Evolutionary conservation across 30 jellyfish, hydroid and myxozoan species (phyloP).

Genomic region (Morbakka virulenta): DNA sequence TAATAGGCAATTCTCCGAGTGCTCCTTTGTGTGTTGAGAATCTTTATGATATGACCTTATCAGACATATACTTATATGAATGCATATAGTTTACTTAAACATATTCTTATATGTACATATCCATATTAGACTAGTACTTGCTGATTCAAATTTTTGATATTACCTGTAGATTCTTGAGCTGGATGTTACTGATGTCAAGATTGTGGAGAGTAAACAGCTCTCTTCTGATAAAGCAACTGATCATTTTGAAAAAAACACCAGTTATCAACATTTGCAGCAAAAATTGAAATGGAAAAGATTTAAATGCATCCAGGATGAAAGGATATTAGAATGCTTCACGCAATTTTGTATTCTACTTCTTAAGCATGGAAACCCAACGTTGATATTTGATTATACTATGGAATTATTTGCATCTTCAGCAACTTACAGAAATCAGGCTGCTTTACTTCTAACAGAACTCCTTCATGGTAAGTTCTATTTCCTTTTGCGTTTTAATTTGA

Average conservation of each 20-base stretch:
- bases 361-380: constrained; percentile 43
- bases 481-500: no score
- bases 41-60: no score
- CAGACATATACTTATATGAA: no score
- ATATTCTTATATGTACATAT: no score
- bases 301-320: constrained; percentile 50
- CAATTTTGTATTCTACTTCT: constrained; percentile 52
- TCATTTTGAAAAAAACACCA: background rate
- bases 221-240: constrained; percentile 7
- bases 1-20: no score
- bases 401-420: constrained; percentile 51
- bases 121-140: no score
- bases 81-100: no score
- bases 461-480: constrained; percentile 27
- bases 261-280: background rate
- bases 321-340: constrained; percentile 17
- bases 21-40: no score
- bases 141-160: no score
- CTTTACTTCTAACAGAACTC: constrained; percentile 53
- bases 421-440: constrained; percentile 54
- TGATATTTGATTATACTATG: constrained; percentile 69
- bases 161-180: constrained; percentile 46
- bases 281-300: constrained; percentile 28
- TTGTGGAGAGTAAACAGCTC: constrained; percentile 61
- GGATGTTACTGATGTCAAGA: constrained; percentile 46